phyloP scores from a whole-genome alignment of 2,113 vertebrate genomes.

The Butorides virescens region DNA sequence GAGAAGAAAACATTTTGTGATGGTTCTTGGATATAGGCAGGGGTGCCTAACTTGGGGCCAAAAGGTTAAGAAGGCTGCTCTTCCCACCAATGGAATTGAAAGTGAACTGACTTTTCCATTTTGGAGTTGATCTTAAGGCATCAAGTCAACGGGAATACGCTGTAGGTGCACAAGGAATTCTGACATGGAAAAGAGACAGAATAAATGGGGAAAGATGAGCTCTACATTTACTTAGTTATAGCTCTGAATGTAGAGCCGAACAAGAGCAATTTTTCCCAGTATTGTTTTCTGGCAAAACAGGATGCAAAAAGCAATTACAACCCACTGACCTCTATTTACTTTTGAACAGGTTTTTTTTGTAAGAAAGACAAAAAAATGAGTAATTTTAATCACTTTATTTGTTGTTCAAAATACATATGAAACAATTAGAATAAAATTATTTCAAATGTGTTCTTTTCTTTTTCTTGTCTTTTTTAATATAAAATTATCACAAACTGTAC shows the following conservation, averaged over 20 bases:
- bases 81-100: neutral
- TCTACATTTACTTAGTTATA: neutral
- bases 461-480: slow-evolving; percentile 82
- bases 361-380: slow-evolving; percentile 14
- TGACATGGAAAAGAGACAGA: neutral
- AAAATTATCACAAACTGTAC: slow-evolving; percentile 99
- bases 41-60: fast-evolving
- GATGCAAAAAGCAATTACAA: neutral
- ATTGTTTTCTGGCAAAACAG: neutral
- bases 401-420: slow-evolving; percentile 96
- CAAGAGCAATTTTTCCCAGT: neutral
- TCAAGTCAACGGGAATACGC: neutral
- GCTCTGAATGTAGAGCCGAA: neutral
- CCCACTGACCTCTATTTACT: neutral
- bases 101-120: neutral
- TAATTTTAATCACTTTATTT: slow-evolving; percentile 79
- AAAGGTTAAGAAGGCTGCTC: neutral
- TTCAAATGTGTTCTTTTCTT: slow-evolving; percentile 83
- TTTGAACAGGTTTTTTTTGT: neutral
- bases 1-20: neutral
- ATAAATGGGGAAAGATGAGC: neutral
- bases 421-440: slow-evolving; percentile 89
- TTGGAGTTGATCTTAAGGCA: neutral
- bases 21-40: neutral
- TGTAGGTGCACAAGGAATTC: neutral